Evolutionary conservation across 1,140 invertebrate genomes (phyloP), one percentile per base, ranked within the genome.

Genomic region (Aphelenchoides avenae): DNA sequence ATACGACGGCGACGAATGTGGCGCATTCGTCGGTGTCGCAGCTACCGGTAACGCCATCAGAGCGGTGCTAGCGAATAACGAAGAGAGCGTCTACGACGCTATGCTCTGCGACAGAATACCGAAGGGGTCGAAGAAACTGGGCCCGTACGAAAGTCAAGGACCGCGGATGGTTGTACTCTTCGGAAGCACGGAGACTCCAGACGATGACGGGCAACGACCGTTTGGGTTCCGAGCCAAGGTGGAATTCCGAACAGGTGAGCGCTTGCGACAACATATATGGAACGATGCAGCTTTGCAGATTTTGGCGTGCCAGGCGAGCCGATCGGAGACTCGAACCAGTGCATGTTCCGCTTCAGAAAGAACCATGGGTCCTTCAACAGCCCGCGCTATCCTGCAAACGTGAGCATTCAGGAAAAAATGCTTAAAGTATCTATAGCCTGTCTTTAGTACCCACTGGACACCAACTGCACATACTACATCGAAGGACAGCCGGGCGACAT

Each of bases 141-240:
- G 43, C 2, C 49, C 46, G 1, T 72, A 54, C 39, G 30, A 30
- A 7, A 68, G 57, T 48, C 52, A 65, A 42, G 74, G 73, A 3
- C 73, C 73, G 0, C 37, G 73, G 13, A 77, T 75, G 59, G 71
- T 77, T 2, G 20, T 75, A 13, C 62, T 76, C 15, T 76, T 73
- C 48, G 67, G 67, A 9, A 64, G 55, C 33, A 41, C 43, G 15
- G 66, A 39, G 53, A 26, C 43, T 33, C n/a, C 11, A 18, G 33
- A 36, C 24, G 27, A 33, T 13, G 52, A 70, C 33, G 47, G 47
- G 6, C 11, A 43, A 13, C 22, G 52, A 24, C 60, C 69, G 11
- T 29, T 55, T 37, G 69, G 69, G 20, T 75, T 77, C 54, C 57
- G 52, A 36, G 73, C 73, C 1, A 34, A 52, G 5, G 55, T 75